Conservation (phyloP, 2,888 invertebrate genomes). For the Diadegma fenestrale region DNA sequence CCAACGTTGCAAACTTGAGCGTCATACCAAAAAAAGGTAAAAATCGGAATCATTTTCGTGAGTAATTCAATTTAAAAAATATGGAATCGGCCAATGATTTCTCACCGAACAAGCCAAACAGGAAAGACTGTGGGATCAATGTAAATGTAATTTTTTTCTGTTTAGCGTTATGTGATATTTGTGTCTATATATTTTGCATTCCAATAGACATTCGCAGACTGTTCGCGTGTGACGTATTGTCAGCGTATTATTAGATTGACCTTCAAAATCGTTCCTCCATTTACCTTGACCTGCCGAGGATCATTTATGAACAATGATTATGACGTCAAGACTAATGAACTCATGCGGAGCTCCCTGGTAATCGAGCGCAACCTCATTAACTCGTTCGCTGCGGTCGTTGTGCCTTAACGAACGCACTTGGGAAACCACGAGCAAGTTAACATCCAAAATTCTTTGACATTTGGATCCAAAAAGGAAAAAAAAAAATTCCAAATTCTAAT, state of each 20-base stretch:
- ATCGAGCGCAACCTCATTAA: slow-evolving; percentile 56
- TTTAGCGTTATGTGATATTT: too few relatives aligned
- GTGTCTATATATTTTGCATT: neutral
- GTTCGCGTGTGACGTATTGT: neutral
- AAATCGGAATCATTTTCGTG: neutral
- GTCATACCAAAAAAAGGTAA: neutral
- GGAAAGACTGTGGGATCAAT: slow-evolving; percentile 18
- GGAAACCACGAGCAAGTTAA: neutral
- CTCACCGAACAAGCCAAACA: slow-evolving; percentile 26
- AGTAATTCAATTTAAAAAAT: neutral
- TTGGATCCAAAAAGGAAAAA: neutral
- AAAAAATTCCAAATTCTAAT: neutral
- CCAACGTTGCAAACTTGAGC: too few relatives aligned
- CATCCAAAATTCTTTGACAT: neutral
- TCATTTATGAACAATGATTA: slow-evolving; percentile 41
- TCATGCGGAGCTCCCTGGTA: slow-evolving; percentile 18
- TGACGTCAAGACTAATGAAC: slow-evolving; percentile 41
- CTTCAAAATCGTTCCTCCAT: neutral
- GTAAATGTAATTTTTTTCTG: neutral
- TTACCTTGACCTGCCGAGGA: slow-evolving; percentile 28
- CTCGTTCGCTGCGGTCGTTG: slow-evolving; percentile 18
- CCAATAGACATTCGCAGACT: neutral
- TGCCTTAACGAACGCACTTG: neutral
- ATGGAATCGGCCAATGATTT: neutral
- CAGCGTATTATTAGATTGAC: neutral